Conservation (phyloP, 1,140 invertebrate species). For the Meloidogyne exigua region DNA sequence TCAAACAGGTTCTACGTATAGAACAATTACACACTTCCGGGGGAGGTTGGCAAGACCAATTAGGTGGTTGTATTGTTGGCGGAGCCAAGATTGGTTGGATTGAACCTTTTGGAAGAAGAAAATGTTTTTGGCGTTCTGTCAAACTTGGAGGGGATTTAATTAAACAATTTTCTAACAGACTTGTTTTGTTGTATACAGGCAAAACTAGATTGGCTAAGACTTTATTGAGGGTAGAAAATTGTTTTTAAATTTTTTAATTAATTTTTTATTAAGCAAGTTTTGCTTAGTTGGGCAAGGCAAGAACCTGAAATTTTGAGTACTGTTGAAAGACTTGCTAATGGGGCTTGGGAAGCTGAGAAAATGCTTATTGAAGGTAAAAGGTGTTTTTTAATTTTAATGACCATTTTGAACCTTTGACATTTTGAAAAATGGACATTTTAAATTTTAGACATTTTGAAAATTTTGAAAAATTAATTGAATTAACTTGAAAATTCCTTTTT, state of each 20-base stretch:
- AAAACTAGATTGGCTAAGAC: slow-evolving; percentile 53
- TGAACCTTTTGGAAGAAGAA: slow-evolving; percentile 13
- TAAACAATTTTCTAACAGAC: slow-evolving; percentile 34
- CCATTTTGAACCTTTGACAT: not conserved
- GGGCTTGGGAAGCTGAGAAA: slow-evolving; percentile 30
- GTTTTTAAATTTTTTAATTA: not conserved
- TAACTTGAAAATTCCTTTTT: no score
- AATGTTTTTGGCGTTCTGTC: slow-evolving; percentile 18
- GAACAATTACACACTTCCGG: slow-evolving; percentile 56
- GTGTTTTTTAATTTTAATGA: not conserved
- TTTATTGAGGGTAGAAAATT: slow-evolving; percentile 38
- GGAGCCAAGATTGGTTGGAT: slow-evolving; percentile 19
- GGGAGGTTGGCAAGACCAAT: slow-evolving; percentile 56
- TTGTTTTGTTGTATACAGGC: slow-evolving; percentile 53
- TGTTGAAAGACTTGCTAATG: slow-evolving; percentile 19
- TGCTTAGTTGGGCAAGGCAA: slow-evolving; percentile 37
- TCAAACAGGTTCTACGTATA: slow-evolving; percentile 40
- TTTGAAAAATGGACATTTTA: no score
- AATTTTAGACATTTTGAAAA: no score
- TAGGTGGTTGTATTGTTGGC: slow-evolving; percentile 27
- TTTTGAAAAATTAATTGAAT: not conserved
- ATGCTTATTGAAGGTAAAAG: slow-evolving; percentile 20
- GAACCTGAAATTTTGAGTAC: slow-evolving; percentile 12
- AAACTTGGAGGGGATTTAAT: slow-evolving; percentile 12
- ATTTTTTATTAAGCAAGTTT: slow-evolving; percentile 29